These are phyloP conservation scores for Oreonectes daqikongensis DNA, from an alignment of 2,797 vertebrate species.

Conservation along the genomic window DNA sequence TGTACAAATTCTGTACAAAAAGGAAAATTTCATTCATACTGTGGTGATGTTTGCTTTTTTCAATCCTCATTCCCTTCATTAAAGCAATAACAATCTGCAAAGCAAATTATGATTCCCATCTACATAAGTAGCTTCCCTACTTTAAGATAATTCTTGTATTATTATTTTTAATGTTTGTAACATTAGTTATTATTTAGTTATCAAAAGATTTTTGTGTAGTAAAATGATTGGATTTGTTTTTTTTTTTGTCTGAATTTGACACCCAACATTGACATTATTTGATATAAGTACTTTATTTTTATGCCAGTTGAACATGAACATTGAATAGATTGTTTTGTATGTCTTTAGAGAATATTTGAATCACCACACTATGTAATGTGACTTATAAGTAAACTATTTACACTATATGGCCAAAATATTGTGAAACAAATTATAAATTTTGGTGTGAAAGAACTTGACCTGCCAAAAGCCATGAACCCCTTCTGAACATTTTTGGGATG, in stretches of 20 bases:
- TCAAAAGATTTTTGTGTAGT: no score
- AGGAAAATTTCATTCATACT: slow-evolving; percentile 55
- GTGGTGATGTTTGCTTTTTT: slow-evolving; percentile 61
- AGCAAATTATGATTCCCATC: slow-evolving; percentile 51
- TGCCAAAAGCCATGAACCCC: neutral
- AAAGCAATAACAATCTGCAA: slow-evolving; percentile 51
- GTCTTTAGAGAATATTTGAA: slow-evolving; percentile 9
- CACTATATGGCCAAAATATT: neutral
- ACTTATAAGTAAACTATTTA: neutral
- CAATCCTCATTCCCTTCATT: slow-evolving; percentile 34
- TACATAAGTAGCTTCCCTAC: slow-evolving; percentile 15
- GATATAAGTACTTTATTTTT: no score
- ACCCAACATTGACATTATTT: no score
- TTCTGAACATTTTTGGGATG: neutral
- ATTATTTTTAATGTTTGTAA: no score
- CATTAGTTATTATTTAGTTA: no score
- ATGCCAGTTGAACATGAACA: neutral
- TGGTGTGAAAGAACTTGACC: neutral
- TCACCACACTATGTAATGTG: slow-evolving; percentile 60
- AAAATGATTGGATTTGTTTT: no score
- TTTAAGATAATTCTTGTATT: no score
- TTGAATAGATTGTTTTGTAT: slow-evolving; percentile 2
- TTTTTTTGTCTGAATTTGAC: neutral
- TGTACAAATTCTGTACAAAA: slow-evolving; percentile 37
- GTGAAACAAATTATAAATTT: neutral